Evolutionary conservation across 2,888 invertebrate species (phyloP).

Genomic region (Ochropleura leucogaster): DNA sequence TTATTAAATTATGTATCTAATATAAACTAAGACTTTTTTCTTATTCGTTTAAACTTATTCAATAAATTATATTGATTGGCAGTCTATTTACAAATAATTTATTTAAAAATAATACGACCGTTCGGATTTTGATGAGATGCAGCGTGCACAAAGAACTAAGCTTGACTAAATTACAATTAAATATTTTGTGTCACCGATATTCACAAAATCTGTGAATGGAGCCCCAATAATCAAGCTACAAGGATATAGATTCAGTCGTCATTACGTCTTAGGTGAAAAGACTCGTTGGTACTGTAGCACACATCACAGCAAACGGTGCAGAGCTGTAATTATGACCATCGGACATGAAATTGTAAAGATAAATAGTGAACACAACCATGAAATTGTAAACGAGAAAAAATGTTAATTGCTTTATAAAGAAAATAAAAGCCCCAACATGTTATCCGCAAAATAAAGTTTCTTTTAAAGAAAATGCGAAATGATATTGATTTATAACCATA

Average conservation of each 20-base stretch:
- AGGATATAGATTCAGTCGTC: constrained; percentile 25
- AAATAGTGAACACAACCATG: constrained; percentile 22
- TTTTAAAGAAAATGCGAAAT: not conserved
- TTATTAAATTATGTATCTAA: too few species aligned
- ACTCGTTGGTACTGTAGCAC: constrained; percentile 33
- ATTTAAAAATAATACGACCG: not conserved
- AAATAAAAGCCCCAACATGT: not conserved
- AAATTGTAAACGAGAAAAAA: constrained; percentile 10
- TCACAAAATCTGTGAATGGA: constrained; percentile 20
- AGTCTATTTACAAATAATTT: not conserved
- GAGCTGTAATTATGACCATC: constrained; percentile 23
- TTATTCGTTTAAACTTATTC: not conserved
- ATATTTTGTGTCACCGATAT: constrained; percentile 11
- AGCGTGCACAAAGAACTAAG: not conserved
- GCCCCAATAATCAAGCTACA: constrained; percentile 13
- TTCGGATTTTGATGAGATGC: not conserved
- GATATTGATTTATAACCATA: not conserved
- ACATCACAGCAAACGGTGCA: constrained; percentile 26
- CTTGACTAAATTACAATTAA: not conserved
- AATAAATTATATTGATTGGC: not conserved
- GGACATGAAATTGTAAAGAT: constrained; percentile 5
- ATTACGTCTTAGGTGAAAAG: constrained; percentile 17
- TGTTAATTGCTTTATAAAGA: not conserved
- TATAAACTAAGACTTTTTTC: not conserved
- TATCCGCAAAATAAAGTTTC: constrained; percentile 7